These are phyloP conservation scores for Lapara coniferarum DNA, from an alignment of 2,888 invertebrate species.

Conservation along the genomic window DNA sequence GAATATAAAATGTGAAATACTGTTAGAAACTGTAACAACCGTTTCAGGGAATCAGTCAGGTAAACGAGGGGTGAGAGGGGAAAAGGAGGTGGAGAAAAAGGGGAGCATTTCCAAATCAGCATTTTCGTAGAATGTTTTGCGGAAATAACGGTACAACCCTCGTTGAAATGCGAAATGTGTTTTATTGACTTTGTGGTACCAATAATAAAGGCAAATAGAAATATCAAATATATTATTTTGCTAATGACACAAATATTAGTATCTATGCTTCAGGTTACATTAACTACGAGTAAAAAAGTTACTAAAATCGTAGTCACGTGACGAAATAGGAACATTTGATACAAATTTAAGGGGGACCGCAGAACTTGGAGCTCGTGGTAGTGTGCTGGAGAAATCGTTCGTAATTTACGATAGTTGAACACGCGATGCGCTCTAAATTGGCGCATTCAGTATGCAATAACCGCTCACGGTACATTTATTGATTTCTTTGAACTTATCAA, in stretches of 20 bases:
- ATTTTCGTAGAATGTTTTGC: constrained; percentile 9
- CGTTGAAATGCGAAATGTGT: background rate
- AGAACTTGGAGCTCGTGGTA: background rate
- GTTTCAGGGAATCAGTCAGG: background rate
- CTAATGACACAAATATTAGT: too few relatives aligned
- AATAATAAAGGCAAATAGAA: background rate
- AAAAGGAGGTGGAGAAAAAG: background rate
- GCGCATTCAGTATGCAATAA: constrained; percentile 9
- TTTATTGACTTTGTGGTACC: background rate
- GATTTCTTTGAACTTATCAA: constrained; percentile 20
- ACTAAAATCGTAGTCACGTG: background rate
- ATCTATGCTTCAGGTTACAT: too few relatives aligned
- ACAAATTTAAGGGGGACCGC: background rate
- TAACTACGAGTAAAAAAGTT: too few relatives aligned
- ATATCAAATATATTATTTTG: background rate
- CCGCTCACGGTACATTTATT: constrained; percentile 13
- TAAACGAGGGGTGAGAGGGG: background rate
- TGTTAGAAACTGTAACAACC: background rate
- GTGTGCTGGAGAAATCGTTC: background rate
- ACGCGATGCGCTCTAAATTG: constrained; percentile 16
- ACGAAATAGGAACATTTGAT: background rate
- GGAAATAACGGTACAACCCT: background rate
- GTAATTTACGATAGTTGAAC: constrained; percentile 22
- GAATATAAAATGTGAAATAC: too few relatives aligned
- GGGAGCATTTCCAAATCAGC: background rate